phyloP scores from a whole-genome alignment of 2,797 vertebrate species.

The Esox masquinongy region DNA sequence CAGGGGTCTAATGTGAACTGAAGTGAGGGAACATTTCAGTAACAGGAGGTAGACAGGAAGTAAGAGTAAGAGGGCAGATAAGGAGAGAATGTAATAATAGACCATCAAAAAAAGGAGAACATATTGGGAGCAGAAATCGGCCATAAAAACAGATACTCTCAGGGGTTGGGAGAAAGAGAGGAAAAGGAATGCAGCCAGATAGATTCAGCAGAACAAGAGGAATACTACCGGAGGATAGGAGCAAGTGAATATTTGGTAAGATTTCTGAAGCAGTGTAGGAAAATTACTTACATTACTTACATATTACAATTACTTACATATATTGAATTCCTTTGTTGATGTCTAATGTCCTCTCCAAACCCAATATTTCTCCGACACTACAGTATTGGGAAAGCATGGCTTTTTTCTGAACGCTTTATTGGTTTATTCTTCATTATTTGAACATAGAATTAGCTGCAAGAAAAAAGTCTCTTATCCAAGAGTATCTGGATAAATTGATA shows the following conservation, averaged over 20 bases:
- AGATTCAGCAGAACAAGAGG: conserved; percentile 44
- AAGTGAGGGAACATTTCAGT: neutral
- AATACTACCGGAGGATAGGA: conserved; percentile 40
- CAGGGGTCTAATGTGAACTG: conserved; percentile 1
- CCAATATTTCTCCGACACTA: conserved; percentile 42
- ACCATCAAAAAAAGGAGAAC: conserved; percentile 47
- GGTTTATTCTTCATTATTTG: conserved; percentile 39
- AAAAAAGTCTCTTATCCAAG: conserved; percentile 16
- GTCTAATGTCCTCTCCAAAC: conserved; percentile 43
- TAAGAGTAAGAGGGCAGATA: neutral
- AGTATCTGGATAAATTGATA: neutral
- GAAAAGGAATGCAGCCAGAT: conserved; percentile 37
- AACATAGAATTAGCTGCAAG: conserved; percentile 17
- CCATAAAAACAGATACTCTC: conserved; percentile 16
- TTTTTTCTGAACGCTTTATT: conserved; percentile 40
- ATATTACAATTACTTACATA: too few relatives aligned
- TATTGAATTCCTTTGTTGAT: conserved; percentile 27
- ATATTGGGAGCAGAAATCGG: conserved; percentile 21
- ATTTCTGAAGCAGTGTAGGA: conserved; percentile 7
- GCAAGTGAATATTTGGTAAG: conserved; percentile 54
- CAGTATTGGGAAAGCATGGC: conserved; percentile 42
- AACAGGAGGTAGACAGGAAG: neutral
- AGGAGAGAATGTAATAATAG: conserved; percentile 35
- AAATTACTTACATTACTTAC: conserved; percentile 26
- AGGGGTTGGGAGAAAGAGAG: conserved; percentile 37